Evolutionary conservation across 2,113 vertebrate genomes (phyloP).

Genomic region (Eonycteris spelaea): DNA sequence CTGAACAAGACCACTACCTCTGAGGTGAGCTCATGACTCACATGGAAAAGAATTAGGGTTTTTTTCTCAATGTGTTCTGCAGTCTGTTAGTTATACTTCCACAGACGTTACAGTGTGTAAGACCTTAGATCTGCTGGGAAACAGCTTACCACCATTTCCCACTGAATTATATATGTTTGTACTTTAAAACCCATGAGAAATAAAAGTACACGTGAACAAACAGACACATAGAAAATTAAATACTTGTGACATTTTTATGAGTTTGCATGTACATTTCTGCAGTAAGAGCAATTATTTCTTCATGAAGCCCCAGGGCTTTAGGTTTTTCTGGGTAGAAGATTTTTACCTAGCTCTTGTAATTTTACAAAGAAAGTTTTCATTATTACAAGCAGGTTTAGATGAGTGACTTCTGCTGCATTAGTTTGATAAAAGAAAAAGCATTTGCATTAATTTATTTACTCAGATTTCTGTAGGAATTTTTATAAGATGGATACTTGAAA

Average conservation of each 20-base stretch:
- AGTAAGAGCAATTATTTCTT: conserved; percentile 51
- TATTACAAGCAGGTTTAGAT: conserved; percentile 18
- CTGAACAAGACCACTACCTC: background rate
- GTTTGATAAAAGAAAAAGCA: conserved; percentile 13
- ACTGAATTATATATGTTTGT: conserved; percentile 44
- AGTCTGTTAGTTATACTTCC: background rate
- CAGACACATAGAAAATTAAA: conserved; percentile 58
- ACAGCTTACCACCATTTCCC: conserved; percentile 18
- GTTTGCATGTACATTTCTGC: conserved; percentile 31
- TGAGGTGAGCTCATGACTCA: background rate
- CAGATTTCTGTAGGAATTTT: background rate
- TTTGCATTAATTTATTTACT: conserved; percentile 23
- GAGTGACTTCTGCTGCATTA: conserved; percentile 1
- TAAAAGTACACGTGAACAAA: background rate
- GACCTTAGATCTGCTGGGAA: conserved; percentile 30
- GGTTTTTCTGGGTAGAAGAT: background rate
- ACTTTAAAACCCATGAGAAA: conserved; percentile 42
- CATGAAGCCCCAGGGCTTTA: conserved; percentile 22
- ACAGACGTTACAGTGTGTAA: background rate
- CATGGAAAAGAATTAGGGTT: background rate
- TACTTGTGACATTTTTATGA: conserved; percentile 58
- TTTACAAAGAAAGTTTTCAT: conserved; percentile 34
- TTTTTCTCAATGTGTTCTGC: background rate
- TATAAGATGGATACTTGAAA: background rate
- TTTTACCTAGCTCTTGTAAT: conserved; percentile 28